These are phyloP conservation scores for Cheirogaleus medius DNA, from an alignment of 2,113 vertebrate species.

Conservation along the genomic window DNA sequence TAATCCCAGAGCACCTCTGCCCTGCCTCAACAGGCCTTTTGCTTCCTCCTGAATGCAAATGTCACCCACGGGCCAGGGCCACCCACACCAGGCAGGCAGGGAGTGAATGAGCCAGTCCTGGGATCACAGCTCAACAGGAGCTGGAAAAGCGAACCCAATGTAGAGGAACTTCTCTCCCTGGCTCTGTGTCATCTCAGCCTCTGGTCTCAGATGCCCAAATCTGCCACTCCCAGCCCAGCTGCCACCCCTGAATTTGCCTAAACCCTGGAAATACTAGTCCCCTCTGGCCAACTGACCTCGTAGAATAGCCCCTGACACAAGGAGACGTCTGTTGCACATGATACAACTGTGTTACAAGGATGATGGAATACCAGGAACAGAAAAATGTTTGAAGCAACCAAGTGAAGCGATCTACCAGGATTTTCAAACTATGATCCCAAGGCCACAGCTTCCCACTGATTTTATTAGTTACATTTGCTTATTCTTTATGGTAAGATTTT, in stretches of 20 bases:
- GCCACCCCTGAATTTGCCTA: neutral
- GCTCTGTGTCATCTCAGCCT: neutral
- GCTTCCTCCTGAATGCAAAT: neutral
- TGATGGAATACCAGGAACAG: neutral
- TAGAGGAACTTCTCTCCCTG: neutral
- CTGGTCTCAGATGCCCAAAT: neutral
- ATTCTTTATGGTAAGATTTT: neutral
- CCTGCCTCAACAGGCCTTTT: neutral
- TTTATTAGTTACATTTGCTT: neutral
- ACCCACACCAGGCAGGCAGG: neutral
- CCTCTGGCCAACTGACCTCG: neutral
- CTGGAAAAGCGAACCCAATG: too few relatives aligned
- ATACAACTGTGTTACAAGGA: neutral
- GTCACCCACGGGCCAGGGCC: neutral
- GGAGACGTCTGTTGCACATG: neutral
- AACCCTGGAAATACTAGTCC: neutral
- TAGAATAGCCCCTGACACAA: neutral
- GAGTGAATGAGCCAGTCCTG: neutral
- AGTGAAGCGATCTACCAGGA: neutral
- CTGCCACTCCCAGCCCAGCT: neutral
- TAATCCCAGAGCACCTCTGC: neutral
- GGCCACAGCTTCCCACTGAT: neutral
- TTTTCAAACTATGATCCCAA: neutral
- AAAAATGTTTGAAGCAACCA: neutral
- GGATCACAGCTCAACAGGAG: neutral